Evolutionary conservation across 53 echinoderm and acorn worm species (phyloP), one percentile per base, ranked within the genome.

Genomic region (Holothuria leucospilota): DNA sequence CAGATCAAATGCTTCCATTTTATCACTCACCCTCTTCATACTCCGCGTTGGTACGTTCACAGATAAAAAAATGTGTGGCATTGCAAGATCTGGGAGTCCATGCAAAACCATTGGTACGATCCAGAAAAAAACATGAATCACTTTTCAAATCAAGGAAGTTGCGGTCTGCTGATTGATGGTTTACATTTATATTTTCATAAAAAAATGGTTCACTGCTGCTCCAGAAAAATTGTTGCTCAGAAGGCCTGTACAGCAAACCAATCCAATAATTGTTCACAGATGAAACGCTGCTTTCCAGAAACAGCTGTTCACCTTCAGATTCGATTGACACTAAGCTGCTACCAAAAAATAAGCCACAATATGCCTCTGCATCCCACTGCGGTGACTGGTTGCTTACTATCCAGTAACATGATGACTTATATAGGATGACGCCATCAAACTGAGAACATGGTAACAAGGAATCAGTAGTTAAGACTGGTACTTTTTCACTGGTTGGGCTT

Each of bases 191-290:
- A 18, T 56, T 56, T 15, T 18, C 18, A 56, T 56, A 56, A 16
- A 4, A 1, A 18, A 56, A 56, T 56, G 56, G 56, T 56, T 56
- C 56, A 13, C 18, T 56, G 56, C 15, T 56, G 8, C 16, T 56
- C 56, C 56, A 56, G 4, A 56, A 15, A 15, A 16, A 56, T 56
- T 18, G 56, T 16, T 56, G 0, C 18, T 2, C 18, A 13, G 15
- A 15, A 4, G 4, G 16, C 56, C 16, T 56, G 26, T 75, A 75
- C 24, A 10, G 1, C 75, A 75, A 39, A 51, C 75, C 75, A 51
- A 75, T 75, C 75, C 75, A 75, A 49, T 75, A 75, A 75, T 75
- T 52, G n/a, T 75, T 75, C 10, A 75, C 41, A 20, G 51, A 2
- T 51, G 75, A 46, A n/a, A 75, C 27, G 16, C 3, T 12, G 7